Conservation (phyloP, 2,888 invertebrate genomes). For the Amphipoea lucens region DNA sequence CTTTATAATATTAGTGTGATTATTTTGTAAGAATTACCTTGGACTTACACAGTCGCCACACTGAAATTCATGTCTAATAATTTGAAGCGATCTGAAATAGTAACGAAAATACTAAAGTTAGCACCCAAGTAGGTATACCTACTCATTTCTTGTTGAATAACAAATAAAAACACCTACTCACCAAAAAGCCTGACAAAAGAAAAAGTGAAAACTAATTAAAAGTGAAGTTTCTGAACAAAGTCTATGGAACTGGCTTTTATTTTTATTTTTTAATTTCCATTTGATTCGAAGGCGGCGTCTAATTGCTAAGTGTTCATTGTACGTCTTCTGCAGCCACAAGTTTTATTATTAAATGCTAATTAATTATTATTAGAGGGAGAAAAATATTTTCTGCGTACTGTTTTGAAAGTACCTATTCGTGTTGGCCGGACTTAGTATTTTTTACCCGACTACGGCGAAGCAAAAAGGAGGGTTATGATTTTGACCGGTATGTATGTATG, state of each 20-base stretch:
- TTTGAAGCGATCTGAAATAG: not conserved
- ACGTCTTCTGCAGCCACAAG: slow-evolving; percentile 64
- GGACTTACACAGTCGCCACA: no score
- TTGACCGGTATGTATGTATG: no score
- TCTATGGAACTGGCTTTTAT: slow-evolving; percentile 30
- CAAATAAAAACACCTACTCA: slow-evolving; percentile 25
- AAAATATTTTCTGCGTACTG: slow-evolving; percentile 16
- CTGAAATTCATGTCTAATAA: not conserved
- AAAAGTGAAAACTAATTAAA: slow-evolving; percentile 54
- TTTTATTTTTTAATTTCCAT: slow-evolving; percentile 47
- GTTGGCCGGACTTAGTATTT: not conserved
- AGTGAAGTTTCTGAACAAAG: slow-evolving; percentile 46
- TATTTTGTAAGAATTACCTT: no score
- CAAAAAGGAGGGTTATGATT: no score
- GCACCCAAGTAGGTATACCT: not conserved
- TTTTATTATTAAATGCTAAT: slow-evolving; percentile 66
- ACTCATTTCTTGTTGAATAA: not conserved
- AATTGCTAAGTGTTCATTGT: slow-evolving; percentile 60
- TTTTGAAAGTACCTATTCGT: slow-evolving; percentile 12
- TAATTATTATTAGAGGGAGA: slow-evolving; percentile 50
- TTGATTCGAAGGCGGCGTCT: slow-evolving; percentile 42
- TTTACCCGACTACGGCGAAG: not conserved
- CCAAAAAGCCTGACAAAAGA: slow-evolving; percentile 25
- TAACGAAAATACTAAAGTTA: not conserved
- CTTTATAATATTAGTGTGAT: not conserved